phyloP scores from a whole-genome alignment of 1,140 invertebrate species.

The Drosophila fuyamai region DNA sequence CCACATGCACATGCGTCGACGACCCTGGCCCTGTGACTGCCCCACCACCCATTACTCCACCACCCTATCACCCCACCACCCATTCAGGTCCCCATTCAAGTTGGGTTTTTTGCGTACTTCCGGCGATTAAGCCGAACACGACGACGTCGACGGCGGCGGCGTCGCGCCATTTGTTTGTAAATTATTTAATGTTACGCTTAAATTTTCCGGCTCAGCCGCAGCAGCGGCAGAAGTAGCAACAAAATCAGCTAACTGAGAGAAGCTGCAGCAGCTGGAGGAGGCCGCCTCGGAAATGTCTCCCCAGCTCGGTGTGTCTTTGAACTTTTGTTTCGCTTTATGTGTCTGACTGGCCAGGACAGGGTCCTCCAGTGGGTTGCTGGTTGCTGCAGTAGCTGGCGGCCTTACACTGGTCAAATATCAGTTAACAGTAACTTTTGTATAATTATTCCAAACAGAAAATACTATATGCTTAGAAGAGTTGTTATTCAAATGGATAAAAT shows the following conservation, averaged over 20 bases:
- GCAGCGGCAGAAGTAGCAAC: slow-evolving; percentile 20
- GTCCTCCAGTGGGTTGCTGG: not conserved
- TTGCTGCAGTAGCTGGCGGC: slow-evolving; percentile 12
- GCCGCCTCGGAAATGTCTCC: slow-evolving; percentile 36
- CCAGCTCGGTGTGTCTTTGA: slow-evolving; percentile 58
- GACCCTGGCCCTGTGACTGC: slow-evolving; percentile 47
- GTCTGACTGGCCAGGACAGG: slow-evolving; percentile 54
- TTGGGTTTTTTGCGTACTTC: slow-evolving; percentile 64
- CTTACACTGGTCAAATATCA: slow-evolving; percentile 14
- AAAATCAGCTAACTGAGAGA: slow-evolving; percentile 50
- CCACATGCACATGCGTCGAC: slow-evolving; percentile 79
- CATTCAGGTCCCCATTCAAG: slow-evolving; percentile 28
- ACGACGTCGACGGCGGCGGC: slow-evolving; percentile 23
- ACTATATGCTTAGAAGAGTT: too few species aligned
- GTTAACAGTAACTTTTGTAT: too few species aligned
- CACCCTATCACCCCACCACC: not conserved
- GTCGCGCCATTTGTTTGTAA: slow-evolving; percentile 80
- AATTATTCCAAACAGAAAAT: too few species aligned
- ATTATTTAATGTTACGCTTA: slow-evolving; percentile 83
- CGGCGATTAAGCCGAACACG: slow-evolving; percentile 73
- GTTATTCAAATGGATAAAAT: too few species aligned
- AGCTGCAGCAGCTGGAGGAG: slow-evolving; percentile 19
- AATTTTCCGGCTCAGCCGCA: slow-evolving; percentile 75
- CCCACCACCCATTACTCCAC: not conserved
- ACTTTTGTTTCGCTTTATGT: slow-evolving; percentile 70